Percentiles rank a stretch among this genome's conserved stretches.
phyloP scores from a whole-genome alignment of 2,888 invertebrate genomes.

The Anaspis maculata region DNA sequence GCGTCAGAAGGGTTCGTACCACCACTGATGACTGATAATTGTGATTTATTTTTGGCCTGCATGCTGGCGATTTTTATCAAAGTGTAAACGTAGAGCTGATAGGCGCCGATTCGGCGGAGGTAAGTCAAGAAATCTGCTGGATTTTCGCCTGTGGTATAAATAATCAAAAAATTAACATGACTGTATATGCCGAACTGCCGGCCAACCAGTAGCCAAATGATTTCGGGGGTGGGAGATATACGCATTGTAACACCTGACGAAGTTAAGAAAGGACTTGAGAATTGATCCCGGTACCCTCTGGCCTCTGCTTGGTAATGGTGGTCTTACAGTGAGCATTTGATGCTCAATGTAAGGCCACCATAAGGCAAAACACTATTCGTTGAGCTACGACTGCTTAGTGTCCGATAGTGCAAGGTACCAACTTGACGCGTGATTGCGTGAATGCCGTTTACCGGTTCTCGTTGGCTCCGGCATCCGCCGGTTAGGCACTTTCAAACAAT shows the following conservation, averaged over 20 bases:
- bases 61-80: slow-evolving; percentile 26
- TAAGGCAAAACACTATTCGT: no score
- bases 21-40: slow-evolving; percentile 11
- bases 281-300: background rate
- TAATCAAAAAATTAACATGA: background rate
- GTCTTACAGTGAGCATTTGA: no score
- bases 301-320: no score
- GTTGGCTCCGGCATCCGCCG: no score
- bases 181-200: background rate
- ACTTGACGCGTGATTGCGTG: no score
- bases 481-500: no score
- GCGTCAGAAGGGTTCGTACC: no score
- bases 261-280: background rate
- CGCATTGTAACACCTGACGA: background rate
- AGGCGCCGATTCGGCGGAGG: slow-evolving; percentile 21
- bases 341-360: no score
- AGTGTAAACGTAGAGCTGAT: slow-evolving; percentile 29
- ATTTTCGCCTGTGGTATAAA: slow-evolving; percentile 11
- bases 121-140: slow-evolving; percentile 22
- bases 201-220: background rate
- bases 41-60: slow-evolving; percentile 24
- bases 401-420: no score
- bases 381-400: no score
- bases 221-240: background rate
- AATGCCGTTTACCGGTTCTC: no score